A percentile compares a stretch with the other conserved stretches of the same genome.
Conservation (phyloP, 2,113 vertebrate species). For the Pyxicephalus adspersus region DNA sequence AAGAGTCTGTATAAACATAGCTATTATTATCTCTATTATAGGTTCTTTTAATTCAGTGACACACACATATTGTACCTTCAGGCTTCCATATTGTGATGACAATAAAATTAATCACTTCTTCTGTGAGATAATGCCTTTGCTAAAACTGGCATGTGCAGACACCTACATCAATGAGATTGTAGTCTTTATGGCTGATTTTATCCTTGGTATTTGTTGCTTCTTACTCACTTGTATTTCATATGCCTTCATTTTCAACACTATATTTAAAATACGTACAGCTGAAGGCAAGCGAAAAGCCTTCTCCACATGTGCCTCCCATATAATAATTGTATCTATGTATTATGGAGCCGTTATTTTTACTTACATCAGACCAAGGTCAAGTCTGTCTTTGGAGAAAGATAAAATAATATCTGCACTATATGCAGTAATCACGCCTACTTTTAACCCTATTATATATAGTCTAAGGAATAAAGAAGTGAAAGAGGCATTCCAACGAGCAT, state of each 20-base stretch:
- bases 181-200: constrained; percentile 61
- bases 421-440: constrained; percentile 44
- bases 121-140: constrained; percentile 64
- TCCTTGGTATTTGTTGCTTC: constrained; percentile 62
- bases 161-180: constrained; percentile 62
- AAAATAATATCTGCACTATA: constrained; percentile 42
- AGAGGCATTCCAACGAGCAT: constrained; percentile 20
- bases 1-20: constrained; percentile 45
- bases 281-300: constrained; percentile 64
- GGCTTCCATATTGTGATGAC: constrained; percentile 61
- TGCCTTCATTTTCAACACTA: constrained; percentile 59
- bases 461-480: constrained; percentile 46
- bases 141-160: constrained; percentile 63
- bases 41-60: constrained; percentile 60
- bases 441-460: constrained; percentile 44
- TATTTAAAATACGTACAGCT: constrained; percentile 57
- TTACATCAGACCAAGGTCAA: constrained; percentile 35
- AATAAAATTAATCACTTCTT: constrained; percentile 65
- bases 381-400: constrained; percentile 34
- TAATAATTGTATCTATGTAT: constrained; percentile 58
- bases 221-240: constrained; percentile 63
- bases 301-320: constrained; percentile 64
- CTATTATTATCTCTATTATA: constrained; percentile 55
- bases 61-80: constrained; percentile 62
- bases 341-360: constrained; percentile 47